Evolutionary conservation across 2,113 vertebrate genomes (phyloP).

Genomic region (Cygnus buccinator): DNA sequence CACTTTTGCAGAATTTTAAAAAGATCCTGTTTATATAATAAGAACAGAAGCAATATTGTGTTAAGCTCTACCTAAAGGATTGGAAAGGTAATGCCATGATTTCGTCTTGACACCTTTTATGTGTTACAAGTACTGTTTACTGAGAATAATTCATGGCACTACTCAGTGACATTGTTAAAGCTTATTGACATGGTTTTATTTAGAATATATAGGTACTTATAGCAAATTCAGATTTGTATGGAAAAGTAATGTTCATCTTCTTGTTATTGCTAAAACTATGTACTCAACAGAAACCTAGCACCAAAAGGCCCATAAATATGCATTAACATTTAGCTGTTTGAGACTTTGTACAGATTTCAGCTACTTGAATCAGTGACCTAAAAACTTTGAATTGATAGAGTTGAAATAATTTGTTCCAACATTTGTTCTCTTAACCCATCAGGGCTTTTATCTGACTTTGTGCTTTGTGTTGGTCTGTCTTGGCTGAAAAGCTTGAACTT

Average conservation of each 20-base stretch:
- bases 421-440: background rate
- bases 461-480: background rate
- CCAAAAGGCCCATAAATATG: background rate
- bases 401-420: slow-evolving; percentile 6
- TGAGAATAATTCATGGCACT: background rate
- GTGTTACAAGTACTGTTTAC: background rate
- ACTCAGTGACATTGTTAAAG: background rate
- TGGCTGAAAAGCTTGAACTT: background rate
- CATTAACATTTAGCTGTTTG: background rate
- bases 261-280: background rate
- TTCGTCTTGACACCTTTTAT: background rate
- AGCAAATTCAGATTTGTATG: background rate
- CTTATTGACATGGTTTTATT: background rate
- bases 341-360: background rate
- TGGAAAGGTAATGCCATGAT: background rate
- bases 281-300: background rate
- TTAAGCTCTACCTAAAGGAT: background rate
- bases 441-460: background rate
- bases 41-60: background rate
- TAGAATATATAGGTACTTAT: background rate
- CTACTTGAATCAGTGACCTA: slow-evolving; percentile 1
- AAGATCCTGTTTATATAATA: background rate
- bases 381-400: slow-evolving; percentile 10
- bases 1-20: background rate
- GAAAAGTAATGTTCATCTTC: background rate